Conservation (phyloP, 2,113 vertebrate species). For the Dascyllus trimaculatus region DNA sequence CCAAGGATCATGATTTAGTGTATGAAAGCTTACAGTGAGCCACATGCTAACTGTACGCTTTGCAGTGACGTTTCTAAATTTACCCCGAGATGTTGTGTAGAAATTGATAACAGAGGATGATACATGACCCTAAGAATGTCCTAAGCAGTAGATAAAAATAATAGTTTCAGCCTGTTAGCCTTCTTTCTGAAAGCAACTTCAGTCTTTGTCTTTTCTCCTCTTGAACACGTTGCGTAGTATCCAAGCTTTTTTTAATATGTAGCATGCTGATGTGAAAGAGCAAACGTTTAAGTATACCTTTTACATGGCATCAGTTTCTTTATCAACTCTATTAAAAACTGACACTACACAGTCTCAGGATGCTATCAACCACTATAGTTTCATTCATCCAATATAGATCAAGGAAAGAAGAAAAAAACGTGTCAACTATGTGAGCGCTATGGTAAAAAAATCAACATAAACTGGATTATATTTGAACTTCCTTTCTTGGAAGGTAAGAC, state of each 20-base stretch:
- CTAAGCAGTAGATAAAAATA: constrained; percentile 7
- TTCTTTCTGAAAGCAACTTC: not conserved
- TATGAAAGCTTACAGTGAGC: not conserved
- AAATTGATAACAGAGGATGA: constrained; percentile 1
- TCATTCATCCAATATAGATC: too few relatives aligned
- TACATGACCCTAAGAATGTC: not conserved
- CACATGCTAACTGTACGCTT: not conserved
- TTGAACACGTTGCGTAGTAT: not conserved
- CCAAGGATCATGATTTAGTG: constrained; percentile 28
- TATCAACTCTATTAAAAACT: too few relatives aligned
- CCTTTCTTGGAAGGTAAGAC: not conserved
- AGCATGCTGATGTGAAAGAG: not conserved
- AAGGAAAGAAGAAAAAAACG: too few relatives aligned
- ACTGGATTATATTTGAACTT: not conserved
- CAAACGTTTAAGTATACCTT: too few relatives aligned
- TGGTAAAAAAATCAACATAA: too few relatives aligned
- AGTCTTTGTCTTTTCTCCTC: not conserved
- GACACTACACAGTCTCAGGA: too few relatives aligned
- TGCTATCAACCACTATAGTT: too few relatives aligned
- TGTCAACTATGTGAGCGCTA: too few relatives aligned
- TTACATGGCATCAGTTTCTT: too few relatives aligned
- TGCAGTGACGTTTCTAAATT: constrained; percentile 7
- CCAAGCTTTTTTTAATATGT: not conserved
- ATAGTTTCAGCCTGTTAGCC: not conserved
- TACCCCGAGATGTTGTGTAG: not conserved